A percentile compares a stretch with the other conserved stretches of the same genome.
Evolutionary conservation across 2,113 vertebrate species (phyloP).

Genomic region (Xiphophorus couchianus): DNA sequence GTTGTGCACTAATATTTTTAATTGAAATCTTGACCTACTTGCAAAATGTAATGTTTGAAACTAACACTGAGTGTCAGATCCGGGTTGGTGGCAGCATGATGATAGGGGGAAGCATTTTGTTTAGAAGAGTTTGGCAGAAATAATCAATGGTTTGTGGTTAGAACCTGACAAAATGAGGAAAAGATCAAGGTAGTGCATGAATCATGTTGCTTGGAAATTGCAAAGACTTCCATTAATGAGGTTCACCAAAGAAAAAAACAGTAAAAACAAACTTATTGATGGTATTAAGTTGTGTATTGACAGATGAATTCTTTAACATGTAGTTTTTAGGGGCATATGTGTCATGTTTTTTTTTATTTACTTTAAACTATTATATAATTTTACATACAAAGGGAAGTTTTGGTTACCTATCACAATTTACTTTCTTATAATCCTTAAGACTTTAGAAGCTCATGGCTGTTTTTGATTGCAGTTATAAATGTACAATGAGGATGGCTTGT

Average conservation of each 20-base stretch:
- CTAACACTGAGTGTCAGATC: too few species aligned
- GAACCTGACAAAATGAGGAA: too few species aligned
- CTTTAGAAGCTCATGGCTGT: background rate
- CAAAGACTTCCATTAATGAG: background rate
- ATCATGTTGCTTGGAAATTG: too few species aligned
- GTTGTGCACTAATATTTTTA: too few species aligned
- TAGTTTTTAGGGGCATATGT: background rate
- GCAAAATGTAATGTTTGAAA: too few species aligned
- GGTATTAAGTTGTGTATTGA: background rate
- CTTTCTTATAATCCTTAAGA: background rate
- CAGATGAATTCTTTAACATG: background rate
- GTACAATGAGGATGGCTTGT: constrained; percentile 14
- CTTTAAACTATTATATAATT: background rate
- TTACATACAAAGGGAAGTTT: background rate
- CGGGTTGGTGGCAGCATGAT: too few species aligned
- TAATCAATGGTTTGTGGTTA: too few species aligned
- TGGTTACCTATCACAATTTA: background rate
- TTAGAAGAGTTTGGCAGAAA: too few species aligned
- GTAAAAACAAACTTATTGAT: background rate
- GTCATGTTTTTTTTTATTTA: background rate
- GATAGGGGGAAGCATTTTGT: too few species aligned
- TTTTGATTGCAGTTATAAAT: background rate
- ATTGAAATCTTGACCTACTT: too few species aligned
- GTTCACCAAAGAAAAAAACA: background rate
- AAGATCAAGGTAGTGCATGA: too few species aligned